Conservation (phyloP, 2,888 invertebrate species). For the Phaedon cochleariae region DNA sequence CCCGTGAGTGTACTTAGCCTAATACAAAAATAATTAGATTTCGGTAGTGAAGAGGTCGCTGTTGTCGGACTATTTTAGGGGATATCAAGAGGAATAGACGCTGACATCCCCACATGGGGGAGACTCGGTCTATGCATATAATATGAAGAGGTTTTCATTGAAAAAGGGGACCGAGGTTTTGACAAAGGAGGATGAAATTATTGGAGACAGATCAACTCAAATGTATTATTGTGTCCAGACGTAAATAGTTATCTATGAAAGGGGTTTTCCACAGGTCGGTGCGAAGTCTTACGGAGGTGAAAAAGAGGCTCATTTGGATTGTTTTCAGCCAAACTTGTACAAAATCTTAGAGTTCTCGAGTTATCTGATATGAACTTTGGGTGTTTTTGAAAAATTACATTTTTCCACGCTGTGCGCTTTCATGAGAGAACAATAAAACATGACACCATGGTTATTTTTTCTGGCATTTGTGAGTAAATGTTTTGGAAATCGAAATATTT, state of each 20-base stretch:
- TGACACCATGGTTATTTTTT: no score
- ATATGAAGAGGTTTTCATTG: background rate
- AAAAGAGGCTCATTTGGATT: no score
- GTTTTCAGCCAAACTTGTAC: no score
- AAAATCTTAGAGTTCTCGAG: no score
- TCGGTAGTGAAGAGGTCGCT: slow-evolving; percentile 33
- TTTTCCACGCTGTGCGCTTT: no score
- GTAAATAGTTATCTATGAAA: background rate
- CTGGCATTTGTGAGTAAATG: no score
- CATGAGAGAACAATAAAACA: no score
- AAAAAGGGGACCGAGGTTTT: background rate
- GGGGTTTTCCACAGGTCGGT: background rate
- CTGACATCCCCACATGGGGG: slow-evolving; percentile 5
- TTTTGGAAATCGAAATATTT: no score
- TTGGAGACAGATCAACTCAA: background rate
- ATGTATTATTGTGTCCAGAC: no score
- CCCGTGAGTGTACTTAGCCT: slow-evolving; percentile 45
- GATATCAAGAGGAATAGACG: slow-evolving; percentile 7
- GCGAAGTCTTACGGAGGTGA: no score
- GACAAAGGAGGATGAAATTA: background rate
- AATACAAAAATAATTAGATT: slow-evolving; percentile 49
- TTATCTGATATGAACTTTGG: no score
- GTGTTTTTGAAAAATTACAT: no score
- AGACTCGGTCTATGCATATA: slow-evolving; percentile 3
- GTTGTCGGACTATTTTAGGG: slow-evolving; percentile 22